Evolutionary conservation across 2,888 invertebrate species (phyloP).

Genomic region (Synergus japonicus): DNA sequence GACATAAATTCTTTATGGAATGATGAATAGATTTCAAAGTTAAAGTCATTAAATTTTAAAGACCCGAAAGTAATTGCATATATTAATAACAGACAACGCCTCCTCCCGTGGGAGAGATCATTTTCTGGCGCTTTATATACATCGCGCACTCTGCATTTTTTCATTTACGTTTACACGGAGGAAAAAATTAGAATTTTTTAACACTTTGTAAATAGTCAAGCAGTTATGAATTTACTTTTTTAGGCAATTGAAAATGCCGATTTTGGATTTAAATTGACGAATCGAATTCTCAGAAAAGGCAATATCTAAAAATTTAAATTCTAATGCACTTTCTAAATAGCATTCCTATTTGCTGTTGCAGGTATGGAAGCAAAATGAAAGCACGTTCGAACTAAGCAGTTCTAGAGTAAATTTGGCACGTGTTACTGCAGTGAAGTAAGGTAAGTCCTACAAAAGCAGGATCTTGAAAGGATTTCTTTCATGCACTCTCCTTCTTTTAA

Average conservation of each 20-base stretch:
- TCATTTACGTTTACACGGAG: neutral
- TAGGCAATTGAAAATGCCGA: neutral
- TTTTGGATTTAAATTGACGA: neutral
- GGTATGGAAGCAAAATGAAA: neutral
- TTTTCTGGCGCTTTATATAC: neutral
- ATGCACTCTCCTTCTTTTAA: neutral
- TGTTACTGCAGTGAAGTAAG: neutral
- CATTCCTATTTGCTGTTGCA: neutral
- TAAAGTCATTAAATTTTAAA: neutral
- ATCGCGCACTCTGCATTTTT: neutral
- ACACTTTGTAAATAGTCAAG: too few species aligned
- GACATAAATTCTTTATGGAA: too few species aligned
- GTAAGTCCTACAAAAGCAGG: constrained; percentile 2
- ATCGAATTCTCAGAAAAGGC: neutral
- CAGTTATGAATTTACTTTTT: too few species aligned
- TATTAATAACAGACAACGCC: neutral
- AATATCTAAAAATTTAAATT: neutral
- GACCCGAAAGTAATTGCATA: neutral
- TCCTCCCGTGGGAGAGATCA: constrained; percentile 17
- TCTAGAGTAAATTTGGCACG: constrained; percentile 11
- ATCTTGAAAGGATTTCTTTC: neutral
- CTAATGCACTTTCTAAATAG: neutral
- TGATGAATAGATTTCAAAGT: too few species aligned
- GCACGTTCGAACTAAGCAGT: neutral
- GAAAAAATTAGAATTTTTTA: neutral